Conservation (phyloP, 2,797 vertebrate genomes). For the Avahi laniger region DNA sequence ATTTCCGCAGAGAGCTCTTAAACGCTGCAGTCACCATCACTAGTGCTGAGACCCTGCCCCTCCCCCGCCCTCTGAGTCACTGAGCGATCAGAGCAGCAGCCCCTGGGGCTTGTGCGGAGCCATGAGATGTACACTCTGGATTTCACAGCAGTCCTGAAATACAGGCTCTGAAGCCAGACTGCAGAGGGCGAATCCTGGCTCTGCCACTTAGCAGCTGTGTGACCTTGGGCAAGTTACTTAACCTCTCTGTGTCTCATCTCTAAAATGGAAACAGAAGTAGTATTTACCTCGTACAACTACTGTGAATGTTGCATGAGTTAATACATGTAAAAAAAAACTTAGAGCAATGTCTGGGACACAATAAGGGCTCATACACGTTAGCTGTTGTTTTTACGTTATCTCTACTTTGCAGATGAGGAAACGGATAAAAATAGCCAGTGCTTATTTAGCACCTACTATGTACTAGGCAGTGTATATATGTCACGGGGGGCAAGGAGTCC, state of each 20-base stretch:
- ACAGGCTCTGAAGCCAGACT: not conserved
- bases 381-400: not conserved
- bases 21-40: not conserved
- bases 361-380: not conserved
- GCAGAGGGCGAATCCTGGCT: not conserved
- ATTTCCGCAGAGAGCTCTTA: not conserved
- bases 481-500: not conserved
- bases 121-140: not conserved
- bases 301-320: not conserved
- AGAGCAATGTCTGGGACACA: not conserved
- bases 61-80: not conserved
- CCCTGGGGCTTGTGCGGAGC: not conserved
- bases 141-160: not conserved
- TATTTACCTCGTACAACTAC: not conserved
- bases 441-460: not conserved
- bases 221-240: not conserved
- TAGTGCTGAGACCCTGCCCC: not conserved
- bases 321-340: not conserved
- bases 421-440: not conserved
- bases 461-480: not conserved
- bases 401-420: not conserved
- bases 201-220: not conserved
- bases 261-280: not conserved
- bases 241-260: not conserved
- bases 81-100: not conserved